Conservation (phyloP, 2,797 vertebrate genomes). For the Miichthys miiuy region DNA sequence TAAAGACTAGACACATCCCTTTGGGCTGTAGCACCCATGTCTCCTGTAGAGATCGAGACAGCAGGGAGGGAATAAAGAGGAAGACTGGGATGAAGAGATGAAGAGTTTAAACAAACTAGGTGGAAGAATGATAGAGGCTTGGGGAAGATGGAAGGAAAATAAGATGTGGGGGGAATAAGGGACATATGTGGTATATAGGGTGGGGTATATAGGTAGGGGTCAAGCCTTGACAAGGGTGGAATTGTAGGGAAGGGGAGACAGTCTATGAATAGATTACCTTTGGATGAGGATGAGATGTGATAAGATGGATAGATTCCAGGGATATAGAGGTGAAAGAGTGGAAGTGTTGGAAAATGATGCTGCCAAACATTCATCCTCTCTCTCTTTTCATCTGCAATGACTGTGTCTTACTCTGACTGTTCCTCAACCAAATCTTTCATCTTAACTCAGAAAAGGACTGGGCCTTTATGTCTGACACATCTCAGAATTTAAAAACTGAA, state of each 20-base stretch:
- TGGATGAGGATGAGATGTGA: slow-evolving; percentile 24
- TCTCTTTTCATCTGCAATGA: slow-evolving; percentile 19
- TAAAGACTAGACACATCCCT: slow-evolving; percentile 50
- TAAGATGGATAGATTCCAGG: slow-evolving; percentile 13
- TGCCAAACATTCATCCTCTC: slow-evolving; percentile 18
- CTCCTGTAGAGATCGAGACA: slow-evolving; percentile 54
- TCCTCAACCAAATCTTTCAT: slow-evolving; percentile 36
- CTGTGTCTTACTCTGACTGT: slow-evolving; percentile 11
- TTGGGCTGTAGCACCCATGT: slow-evolving; percentile 45
- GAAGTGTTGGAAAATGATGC: slow-evolving; percentile 11
- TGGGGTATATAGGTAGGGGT: not conserved
- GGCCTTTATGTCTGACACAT: not conserved
- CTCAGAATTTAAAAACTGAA: not conserved
- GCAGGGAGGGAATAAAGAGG: slow-evolving; percentile 26
- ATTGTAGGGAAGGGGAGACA: slow-evolving; percentile 6
- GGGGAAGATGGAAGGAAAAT: slow-evolving; percentile 22
- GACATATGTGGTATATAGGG: not conserved
- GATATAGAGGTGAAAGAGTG: slow-evolving; percentile 18
- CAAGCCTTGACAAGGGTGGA: slow-evolving; percentile 13
- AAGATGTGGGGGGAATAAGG: not conserved
- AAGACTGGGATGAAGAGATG: slow-evolving; percentile 39
- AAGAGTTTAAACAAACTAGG: slow-evolving; percentile 41
- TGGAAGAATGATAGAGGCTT: slow-evolving; percentile 30
- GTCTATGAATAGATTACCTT: slow-evolving; percentile 28
- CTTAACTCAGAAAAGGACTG: not conserved